Conservation (phyloP, 2,888 invertebrate species). For the Lottia gigantea region DNA sequence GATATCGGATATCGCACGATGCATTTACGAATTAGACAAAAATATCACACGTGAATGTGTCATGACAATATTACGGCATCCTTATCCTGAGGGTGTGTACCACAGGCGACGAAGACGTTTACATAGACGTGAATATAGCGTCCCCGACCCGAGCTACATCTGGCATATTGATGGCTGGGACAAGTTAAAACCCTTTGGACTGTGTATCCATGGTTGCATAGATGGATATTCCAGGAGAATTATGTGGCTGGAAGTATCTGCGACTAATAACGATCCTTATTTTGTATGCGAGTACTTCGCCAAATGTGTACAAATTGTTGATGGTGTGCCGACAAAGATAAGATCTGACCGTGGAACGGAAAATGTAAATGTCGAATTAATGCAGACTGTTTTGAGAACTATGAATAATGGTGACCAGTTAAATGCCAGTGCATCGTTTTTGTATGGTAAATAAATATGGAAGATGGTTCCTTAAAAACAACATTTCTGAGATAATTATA, state of each 20-base stretch:
- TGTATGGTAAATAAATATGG: background rate
- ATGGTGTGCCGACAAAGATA: slow-evolving; percentile 14
- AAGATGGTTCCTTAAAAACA: too few relatives aligned
- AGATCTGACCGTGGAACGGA: slow-evolving; percentile 27
- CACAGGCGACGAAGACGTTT: background rate
- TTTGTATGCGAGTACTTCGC: slow-evolving; percentile 20
- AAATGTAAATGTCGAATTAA: slow-evolving; percentile 23
- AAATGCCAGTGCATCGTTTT: background rate
- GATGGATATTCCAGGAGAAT: slow-evolving; percentile 23
- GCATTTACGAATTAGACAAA: background rate
- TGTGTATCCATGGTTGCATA: slow-evolving; percentile 25
- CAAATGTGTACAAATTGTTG: background rate
- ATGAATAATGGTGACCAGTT: background rate
- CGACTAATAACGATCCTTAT: slow-evolving; percentile 19
- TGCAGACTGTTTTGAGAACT: slow-evolving; percentile 19
- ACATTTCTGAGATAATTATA: too few relatives aligned
- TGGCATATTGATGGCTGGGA: slow-evolving; percentile 28
- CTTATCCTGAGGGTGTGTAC: slow-evolving; percentile 18
- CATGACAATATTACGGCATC: slow-evolving; percentile 12
- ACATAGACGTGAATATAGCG: slow-evolving; percentile 16
- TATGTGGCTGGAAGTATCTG: slow-evolving; percentile 18
- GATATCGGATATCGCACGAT: background rate
- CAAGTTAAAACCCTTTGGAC: slow-evolving; percentile 25
- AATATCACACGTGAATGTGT: slow-evolving; percentile 1
- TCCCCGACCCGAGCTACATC: slow-evolving; percentile 17